phyloP scores from a whole-genome alignment of 2,888 invertebrate genomes.

The Schizaphis graminum region DNA sequence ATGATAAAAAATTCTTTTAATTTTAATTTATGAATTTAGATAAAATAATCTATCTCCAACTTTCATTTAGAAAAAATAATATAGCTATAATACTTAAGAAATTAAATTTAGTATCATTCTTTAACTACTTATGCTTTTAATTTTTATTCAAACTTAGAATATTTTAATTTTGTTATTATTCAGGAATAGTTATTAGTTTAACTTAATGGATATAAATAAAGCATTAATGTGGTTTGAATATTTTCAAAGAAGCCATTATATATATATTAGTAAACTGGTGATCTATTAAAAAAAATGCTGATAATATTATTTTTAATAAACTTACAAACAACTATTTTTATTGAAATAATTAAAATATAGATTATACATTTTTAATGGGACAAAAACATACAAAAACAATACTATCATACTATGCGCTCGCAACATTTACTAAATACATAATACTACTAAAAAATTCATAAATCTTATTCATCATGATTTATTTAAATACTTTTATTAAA shows the following conservation, averaged over 20 bases:
- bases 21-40: not conserved
- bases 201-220: not conserved
- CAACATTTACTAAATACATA: not conserved
- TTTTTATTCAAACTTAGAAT: not conserved
- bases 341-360: not conserved
- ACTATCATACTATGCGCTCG: not conserved
- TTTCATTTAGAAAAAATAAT: not conserved
- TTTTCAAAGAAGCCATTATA: not conserved
- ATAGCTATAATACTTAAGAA: not conserved
- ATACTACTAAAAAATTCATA: not conserved
- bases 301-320: not conserved
- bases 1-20: not conserved
- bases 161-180: not conserved
- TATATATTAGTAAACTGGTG: not conserved
- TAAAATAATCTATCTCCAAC: not conserved
- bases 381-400: not conserved
- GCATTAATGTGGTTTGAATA: not conserved
- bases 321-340: not conserved
- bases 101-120: not conserved
- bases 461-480: not conserved
- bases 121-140: not conserved
- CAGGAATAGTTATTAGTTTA: not conserved
- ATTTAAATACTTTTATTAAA: not conserved
- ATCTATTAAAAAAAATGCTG: not conserved
- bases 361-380: not conserved